Percentiles rank a stretch among this genome's conserved stretches.
Conservation (phyloP, 2,888 invertebrate genomes). For the Steromphala cineraria region DNA sequence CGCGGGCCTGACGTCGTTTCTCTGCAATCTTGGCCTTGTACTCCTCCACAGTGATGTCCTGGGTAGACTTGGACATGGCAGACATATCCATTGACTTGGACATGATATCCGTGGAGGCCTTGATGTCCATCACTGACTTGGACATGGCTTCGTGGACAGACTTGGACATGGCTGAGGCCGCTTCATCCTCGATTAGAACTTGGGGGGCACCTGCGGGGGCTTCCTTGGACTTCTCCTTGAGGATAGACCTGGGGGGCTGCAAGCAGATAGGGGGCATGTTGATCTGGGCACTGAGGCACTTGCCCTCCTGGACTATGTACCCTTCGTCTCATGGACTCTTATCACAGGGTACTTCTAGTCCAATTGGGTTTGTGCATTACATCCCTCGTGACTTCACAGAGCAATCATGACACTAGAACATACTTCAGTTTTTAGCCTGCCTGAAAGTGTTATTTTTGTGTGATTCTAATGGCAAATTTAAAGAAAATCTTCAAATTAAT, state of each 20-base stretch:
- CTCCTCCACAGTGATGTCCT: conserved; percentile 79
- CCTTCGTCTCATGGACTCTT: too few species aligned
- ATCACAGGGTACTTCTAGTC: too few species aligned
- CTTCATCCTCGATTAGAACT: neutral
- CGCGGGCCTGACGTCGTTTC: conserved; percentile 88
- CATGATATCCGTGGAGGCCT: neutral
- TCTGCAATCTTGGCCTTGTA: conserved; percentile 96
- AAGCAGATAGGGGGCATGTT: neutral
- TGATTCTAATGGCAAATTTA: too few species aligned
- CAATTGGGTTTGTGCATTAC: too few species aligned
- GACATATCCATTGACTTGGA: conserved; percentile 8
- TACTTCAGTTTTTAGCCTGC: too few species aligned
- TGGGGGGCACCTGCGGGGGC: neutral
- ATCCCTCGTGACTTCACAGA: too few species aligned
- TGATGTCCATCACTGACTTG: conserved; percentile 3
- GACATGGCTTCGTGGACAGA: neutral
- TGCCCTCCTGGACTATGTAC: too few species aligned
- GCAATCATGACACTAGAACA: too few species aligned
- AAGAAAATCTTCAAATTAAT: too few species aligned
- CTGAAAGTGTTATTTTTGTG: too few species aligned
- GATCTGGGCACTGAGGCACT: too few species aligned
- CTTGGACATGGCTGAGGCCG: neutral
- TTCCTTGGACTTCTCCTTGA: neutral
- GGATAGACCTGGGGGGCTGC: neutral
- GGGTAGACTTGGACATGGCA: conserved; percentile 13